phyloP scores from a whole-genome alignment of 2,797 vertebrate genomes.

The Sternotherus odoratus region DNA sequence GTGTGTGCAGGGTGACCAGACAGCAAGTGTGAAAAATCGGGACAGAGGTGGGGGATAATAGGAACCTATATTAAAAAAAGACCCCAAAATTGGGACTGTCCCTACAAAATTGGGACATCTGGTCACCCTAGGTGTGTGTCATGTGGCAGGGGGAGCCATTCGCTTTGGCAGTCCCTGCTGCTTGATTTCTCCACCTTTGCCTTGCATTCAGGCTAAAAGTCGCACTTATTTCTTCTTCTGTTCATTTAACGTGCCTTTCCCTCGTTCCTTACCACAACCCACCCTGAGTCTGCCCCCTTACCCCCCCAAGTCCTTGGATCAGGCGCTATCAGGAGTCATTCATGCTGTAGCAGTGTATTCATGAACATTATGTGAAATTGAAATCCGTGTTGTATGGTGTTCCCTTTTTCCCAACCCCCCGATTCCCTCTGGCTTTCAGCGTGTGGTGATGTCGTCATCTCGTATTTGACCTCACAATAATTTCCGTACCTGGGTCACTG shows the following conservation, averaged over 20 bases:
- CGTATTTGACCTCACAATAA: background rate
- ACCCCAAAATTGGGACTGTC: too few relatives aligned
- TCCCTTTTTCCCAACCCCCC: slow-evolving; percentile 35
- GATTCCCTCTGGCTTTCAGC: background rate
- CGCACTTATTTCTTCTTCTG: background rate
- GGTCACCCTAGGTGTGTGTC: accelerated
- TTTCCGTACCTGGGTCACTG: slow-evolving; percentile 18
- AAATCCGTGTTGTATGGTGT: background rate
- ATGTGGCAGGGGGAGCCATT: background rate
- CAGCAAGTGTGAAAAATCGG: too few relatives aligned
- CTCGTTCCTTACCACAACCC: background rate
- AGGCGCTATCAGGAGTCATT: background rate
- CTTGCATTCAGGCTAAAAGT: background rate
- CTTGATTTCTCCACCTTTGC: background rate
- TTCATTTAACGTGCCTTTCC: background rate
- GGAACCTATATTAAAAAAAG: too few relatives aligned
- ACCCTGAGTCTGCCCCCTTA: background rate
- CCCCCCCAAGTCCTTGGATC: background rate
- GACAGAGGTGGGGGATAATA: too few relatives aligned
- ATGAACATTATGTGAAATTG: accelerated
- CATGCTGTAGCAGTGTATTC: background rate
- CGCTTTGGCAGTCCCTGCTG: accelerated
- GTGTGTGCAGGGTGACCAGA: too few relatives aligned
- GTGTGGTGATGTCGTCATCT: slow-evolving; percentile 38
- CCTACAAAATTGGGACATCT: too few relatives aligned